Conservation (phyloP, 2,797 vertebrate species). For the Orientallactaga sibirica region DNA sequence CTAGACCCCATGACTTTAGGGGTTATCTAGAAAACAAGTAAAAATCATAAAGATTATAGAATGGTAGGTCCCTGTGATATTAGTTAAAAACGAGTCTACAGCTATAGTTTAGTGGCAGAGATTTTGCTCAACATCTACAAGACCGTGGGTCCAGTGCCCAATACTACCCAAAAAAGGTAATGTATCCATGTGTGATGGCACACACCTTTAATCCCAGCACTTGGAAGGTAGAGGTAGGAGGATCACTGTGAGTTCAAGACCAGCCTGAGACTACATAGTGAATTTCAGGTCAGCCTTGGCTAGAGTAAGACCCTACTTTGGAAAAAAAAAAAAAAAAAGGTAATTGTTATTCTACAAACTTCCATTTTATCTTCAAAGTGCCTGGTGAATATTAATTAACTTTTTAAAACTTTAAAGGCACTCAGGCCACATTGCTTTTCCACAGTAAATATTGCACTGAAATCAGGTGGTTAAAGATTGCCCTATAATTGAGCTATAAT, state of each 20-base stretch:
- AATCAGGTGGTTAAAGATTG: conserved; percentile 61
- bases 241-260: no score
- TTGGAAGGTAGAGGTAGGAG: no score
- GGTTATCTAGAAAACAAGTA: conserved; percentile 41
- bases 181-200: no score
- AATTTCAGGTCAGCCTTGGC: no score
- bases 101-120: background rate
- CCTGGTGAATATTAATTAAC: conserved; percentile 71
- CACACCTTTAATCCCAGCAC: no score
- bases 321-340: background rate
- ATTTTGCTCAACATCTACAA: background rate
- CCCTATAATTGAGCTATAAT: conserved; percentile 62
- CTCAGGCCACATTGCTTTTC: conserved; percentile 59
- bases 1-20: background rate
- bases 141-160: background rate
- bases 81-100: conserved; percentile 40
- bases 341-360: conserved; percentile 69
- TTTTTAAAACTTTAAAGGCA: conserved; percentile 71
- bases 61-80: conserved; percentile 40
- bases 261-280: no score
- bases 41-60: conserved; percentile 38
- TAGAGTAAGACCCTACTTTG: no score
- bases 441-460: conserved; percentile 52
- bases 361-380: conserved; percentile 68
- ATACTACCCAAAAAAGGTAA: background rate